phyloP scores from a whole-genome alignment of 2,888 invertebrate genomes.

The Falcaria lacertinaria region DNA sequence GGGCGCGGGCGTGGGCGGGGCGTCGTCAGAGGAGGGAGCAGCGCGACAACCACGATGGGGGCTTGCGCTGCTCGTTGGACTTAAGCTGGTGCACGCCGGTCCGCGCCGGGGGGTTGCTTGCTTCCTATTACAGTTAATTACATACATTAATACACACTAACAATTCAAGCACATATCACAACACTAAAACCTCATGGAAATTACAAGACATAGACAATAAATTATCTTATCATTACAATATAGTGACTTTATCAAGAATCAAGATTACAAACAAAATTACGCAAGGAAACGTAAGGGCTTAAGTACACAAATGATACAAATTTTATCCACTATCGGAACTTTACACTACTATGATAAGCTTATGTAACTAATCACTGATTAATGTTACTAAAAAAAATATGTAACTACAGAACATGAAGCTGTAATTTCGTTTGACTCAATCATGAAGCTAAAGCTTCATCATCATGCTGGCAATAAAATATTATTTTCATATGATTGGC shows the following conservation, averaged over 20 bases:
- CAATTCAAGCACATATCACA: not conserved
- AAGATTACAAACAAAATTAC: not conserved
- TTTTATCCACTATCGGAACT: too few species aligned
- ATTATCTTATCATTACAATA: not conserved
- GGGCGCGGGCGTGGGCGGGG: constrained; percentile 16
- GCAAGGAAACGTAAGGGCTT: not conserved
- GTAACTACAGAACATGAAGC: not conserved
- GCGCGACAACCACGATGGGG: constrained; percentile 91
- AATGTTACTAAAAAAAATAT: not conserved
- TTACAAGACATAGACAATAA: not conserved
- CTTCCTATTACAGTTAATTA: constrained; percentile 81
- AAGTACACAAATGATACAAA: too few species aligned
- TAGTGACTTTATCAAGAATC: not conserved
- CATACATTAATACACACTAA: not conserved
- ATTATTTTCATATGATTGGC: too few species aligned
- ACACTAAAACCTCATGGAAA: too few species aligned
- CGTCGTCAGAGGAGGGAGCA: constrained; percentile 93
- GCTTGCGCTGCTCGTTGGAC: constrained; percentile 88
- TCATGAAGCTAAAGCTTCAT: not conserved
- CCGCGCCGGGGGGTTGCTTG: constrained; percentile 90
- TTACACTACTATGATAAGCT: not conserved
- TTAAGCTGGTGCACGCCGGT: constrained; percentile 88
- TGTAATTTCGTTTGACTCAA: too few species aligned
- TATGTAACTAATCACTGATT: not conserved
- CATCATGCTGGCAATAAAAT: too few species aligned